Percentiles rank a stretch among this genome's conserved stretches.
Evolutionary conservation across 2,888 invertebrate species (phyloP).

Genomic region (Helleia helle): DNA sequence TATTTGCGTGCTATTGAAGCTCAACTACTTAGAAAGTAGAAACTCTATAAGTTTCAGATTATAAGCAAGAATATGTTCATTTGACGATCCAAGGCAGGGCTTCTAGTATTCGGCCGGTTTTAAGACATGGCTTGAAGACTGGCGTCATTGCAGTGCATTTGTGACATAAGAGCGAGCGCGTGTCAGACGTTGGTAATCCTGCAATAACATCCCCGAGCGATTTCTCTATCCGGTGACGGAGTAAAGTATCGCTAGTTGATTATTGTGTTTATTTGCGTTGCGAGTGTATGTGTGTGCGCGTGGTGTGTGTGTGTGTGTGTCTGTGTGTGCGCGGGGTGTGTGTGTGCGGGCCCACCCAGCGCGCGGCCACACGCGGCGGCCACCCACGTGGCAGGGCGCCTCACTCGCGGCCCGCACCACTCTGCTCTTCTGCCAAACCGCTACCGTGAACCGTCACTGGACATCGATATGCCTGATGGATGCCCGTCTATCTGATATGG

Average conservation of each 20-base stretch:
- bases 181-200: constrained; percentile 47
- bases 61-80: too few relatives aligned
- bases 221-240: constrained; percentile 71
- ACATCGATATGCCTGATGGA: constrained; percentile 28
- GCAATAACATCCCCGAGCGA: constrained; percentile 52
- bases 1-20: too few relatives aligned
- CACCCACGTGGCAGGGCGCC: constrained; percentile 68
- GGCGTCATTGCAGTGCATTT: neutral
- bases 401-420: constrained; percentile 48
- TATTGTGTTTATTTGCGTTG: constrained; percentile 71
- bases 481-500: neutral
- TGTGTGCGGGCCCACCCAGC: constrained; percentile 65
- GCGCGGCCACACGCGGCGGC: constrained; percentile 69
- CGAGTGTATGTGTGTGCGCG: constrained; percentile 46
- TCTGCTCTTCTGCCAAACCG: constrained; percentile 27
- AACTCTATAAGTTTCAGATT: too few relatives aligned
- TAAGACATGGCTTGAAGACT: too few relatives aligned
- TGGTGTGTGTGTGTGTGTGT: constrained; percentile 42
- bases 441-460: constrained; percentile 29
- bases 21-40: too few relatives aligned
- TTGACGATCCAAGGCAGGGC: too few relatives aligned
- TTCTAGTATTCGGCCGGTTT: too few relatives aligned
- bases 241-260: constrained; percentile 71
- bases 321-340: constrained; percentile 39
- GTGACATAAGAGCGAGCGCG: constrained; percentile 29